These are phyloP conservation scores for Dinomys branickii DNA, from an alignment of 2,113 vertebrate species.

Conservation along the genomic window DNA sequence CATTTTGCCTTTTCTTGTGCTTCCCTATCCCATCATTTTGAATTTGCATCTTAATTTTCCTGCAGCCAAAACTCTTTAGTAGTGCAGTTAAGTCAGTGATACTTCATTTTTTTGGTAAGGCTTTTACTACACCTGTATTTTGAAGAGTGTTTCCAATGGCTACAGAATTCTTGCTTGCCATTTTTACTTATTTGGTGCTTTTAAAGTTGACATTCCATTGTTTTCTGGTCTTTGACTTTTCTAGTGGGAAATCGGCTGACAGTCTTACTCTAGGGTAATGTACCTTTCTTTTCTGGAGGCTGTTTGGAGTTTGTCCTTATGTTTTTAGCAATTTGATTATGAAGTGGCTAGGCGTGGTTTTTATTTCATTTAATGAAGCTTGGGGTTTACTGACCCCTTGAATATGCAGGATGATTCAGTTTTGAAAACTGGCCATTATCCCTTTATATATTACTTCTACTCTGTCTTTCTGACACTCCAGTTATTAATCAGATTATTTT, in stretches of 20 bases:
- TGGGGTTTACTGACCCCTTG: neutral
- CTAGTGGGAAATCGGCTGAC: neutral
- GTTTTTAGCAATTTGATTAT: neutral
- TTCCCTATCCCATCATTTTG: neutral
- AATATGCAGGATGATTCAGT: neutral
- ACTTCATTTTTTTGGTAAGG: neutral
- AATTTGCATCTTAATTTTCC: neutral
- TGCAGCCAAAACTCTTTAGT: neutral
- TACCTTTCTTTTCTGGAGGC: neutral
- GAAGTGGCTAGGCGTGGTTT: neutral
- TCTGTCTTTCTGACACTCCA: slow-evolving; percentile 11
- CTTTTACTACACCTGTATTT: neutral
- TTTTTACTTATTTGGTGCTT: neutral
- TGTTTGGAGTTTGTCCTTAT: neutral
- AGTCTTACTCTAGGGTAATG: neutral
- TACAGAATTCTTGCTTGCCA: neutral
- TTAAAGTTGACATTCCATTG: neutral
- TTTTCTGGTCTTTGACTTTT: slow-evolving; percentile 1
- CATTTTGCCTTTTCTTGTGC: neutral
- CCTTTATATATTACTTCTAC: neutral
- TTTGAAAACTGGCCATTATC: neutral
- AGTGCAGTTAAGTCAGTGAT: neutral
- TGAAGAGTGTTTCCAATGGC: slow-evolving; percentile 11
- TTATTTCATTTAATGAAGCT: neutral
- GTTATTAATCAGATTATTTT: neutral